Conservation (phyloP, 2,113 vertebrate species). For the Seriola aureovittata region DNA sequence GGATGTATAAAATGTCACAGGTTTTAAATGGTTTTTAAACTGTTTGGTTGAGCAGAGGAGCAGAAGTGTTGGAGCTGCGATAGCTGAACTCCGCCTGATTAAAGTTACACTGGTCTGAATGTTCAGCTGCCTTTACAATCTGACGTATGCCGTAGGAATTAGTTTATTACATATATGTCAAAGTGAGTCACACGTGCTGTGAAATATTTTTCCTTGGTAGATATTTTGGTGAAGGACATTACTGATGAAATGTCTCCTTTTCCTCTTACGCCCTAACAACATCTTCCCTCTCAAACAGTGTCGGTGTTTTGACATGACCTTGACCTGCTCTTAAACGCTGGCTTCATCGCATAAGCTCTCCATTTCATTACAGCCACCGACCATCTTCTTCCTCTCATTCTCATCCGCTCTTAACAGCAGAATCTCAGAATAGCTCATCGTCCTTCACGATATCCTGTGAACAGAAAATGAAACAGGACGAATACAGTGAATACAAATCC, state of each 20-base stretch:
- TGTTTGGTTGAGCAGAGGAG: not conserved
- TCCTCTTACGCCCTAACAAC: not conserved
- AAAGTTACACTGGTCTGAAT: no score
- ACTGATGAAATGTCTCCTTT: constrained; percentile 8
- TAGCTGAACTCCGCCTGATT: not conserved
- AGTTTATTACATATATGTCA: no score
- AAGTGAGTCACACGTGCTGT: not conserved
- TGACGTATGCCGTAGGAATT: no score
- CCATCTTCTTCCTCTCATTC: not conserved
- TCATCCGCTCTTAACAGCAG: constrained; percentile 19
- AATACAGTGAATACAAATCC: constrained; percentile 24
- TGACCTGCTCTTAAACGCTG: constrained; percentile 9
- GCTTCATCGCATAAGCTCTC: constrained; percentile 31
- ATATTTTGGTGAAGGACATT: not conserved
- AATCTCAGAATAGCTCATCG: constrained; percentile 5
- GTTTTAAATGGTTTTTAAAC: not conserved
- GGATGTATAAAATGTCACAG: not conserved
- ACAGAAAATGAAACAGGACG: not conserved
- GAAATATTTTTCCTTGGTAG: not conserved
- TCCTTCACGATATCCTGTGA: constrained; percentile 28
- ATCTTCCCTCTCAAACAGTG: not conserved
- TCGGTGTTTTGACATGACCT: constrained; percentile 37
- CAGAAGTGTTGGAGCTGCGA: not conserved
- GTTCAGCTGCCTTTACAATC: not conserved
- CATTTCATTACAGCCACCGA: constrained; percentile 14